Percentiles rank a stretch among this genome's conserved stretches.
These are phyloP conservation scores for Bicyclus anynana DNA, from an alignment of 1,140 invertebrate genomes.

Conservation along the genomic window DNA sequence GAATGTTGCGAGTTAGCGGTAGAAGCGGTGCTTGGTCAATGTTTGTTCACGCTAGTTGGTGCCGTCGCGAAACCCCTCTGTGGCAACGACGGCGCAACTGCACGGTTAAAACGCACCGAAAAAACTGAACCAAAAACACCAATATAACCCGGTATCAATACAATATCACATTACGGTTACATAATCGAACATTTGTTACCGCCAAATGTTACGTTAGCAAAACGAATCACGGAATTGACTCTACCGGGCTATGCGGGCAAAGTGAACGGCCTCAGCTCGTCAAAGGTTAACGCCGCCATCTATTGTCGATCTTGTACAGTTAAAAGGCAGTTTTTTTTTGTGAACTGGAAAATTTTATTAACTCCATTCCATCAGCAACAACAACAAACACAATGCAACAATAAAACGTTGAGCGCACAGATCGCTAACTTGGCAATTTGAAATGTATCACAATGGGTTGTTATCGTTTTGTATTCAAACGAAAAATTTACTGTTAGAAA, in stretches of 20 bases:
- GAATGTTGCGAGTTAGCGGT: slow-evolving; percentile 76
- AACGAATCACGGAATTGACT: slow-evolving; percentile 20
- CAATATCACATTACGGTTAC: slow-evolving; percentile 24
- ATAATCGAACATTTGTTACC: slow-evolving; percentile 30
- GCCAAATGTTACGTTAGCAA: slow-evolving; percentile 29
- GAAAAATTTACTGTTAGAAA: no score
- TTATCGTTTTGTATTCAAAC: not conserved
- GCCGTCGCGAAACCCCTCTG: slow-evolving; percentile 48
- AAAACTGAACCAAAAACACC: slow-evolving; percentile 41
- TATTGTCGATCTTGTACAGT: slow-evolving; percentile 10
- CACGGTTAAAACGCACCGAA: slow-evolving; percentile 29
- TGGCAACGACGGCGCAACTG: slow-evolving; percentile 43
- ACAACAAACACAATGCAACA: not conserved
- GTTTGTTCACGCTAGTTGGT: slow-evolving; percentile 58
- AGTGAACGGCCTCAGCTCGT: slow-evolving; percentile 14
- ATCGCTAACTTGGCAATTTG: not conserved
- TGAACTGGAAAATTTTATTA: not conserved
- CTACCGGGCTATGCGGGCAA: slow-evolving; percentile 4
- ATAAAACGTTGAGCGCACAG: not conserved
- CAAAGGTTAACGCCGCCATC: slow-evolving; percentile 18
- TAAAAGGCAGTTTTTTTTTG: not conserved
- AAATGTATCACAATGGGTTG: not conserved
- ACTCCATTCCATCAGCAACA: not conserved
- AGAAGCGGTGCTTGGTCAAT: slow-evolving; percentile 57
- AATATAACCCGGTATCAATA: slow-evolving; percentile 33